Percentiles rank a stretch among this genome's conserved stretches.
phyloP scores from a whole-genome alignment of 92 coral and sea anemone species.

The Nematostella vectensis region DNA sequence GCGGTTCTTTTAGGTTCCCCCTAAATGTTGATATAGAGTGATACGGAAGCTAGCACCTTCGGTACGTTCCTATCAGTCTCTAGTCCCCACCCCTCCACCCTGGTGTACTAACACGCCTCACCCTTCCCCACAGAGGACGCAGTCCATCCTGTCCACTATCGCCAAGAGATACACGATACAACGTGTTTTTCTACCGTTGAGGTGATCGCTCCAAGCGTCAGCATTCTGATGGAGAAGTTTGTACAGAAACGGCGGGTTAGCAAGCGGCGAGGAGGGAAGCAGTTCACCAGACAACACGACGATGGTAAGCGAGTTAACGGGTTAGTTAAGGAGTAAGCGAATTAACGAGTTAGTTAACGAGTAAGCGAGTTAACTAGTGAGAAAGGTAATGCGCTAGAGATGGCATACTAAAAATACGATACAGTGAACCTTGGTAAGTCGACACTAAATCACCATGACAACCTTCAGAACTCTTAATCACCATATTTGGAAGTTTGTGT shows the following conservation, averaged over 20 bases:
- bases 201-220: slow-evolving; percentile 79
- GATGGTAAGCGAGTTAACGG: slow-evolving; percentile 10
- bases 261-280: slow-evolving; percentile 13
- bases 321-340: background rate
- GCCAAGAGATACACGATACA: slow-evolving; percentile 69
- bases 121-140: slow-evolving; percentile 60
- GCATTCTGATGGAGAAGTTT: slow-evolving; percentile 84
- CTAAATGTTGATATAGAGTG: too few relatives aligned
- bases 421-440: too few relatives aligned
- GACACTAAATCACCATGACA: too few relatives aligned
- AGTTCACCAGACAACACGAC: slow-evolving; percentile 10
- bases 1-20: too few relatives aligned
- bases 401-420: too few relatives aligned
- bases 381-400: background rate
- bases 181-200: slow-evolving; percentile 71
- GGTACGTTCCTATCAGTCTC: too few relatives aligned
- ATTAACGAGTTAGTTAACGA: background rate
- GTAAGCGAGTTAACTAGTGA: background rate
- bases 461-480: too few relatives aligned
- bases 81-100: too few relatives aligned
- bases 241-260: slow-evolving; percentile 21
- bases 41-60: too few relatives aligned
- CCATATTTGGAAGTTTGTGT: too few relatives aligned
- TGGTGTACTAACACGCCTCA: too few relatives aligned
- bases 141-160: slow-evolving; percentile 55